A percentile compares a stretch with the other conserved stretches of the same genome.
phyloP scores from a whole-genome alignment of 2,888 invertebrate genomes.

The Tipula helvola region DNA sequence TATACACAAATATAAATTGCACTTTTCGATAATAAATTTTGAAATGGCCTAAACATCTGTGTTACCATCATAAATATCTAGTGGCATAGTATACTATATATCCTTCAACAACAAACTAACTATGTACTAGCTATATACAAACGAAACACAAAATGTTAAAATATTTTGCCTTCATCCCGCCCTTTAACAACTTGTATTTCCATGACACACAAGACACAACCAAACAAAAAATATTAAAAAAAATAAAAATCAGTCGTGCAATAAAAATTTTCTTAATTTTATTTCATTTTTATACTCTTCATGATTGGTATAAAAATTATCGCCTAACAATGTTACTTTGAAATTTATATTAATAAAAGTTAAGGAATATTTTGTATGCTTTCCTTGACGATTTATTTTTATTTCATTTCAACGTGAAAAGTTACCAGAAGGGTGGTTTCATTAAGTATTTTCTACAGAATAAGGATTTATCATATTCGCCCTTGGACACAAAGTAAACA shows the following conservation, averaged over 20 bases:
- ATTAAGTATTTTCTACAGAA: too few relatives aligned
- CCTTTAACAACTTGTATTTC: neutral
- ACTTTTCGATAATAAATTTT: conserved; percentile 4
- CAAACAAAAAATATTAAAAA: neutral
- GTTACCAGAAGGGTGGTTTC: neutral
- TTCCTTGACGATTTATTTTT: neutral
- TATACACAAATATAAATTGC: neutral
- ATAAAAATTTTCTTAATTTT: neutral
- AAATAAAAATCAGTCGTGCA: neutral
- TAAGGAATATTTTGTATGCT: neutral
- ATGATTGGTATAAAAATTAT: neutral
- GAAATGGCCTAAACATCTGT: neutral
- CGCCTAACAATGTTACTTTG: neutral
- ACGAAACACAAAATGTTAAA: neutral
- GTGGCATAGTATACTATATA: neutral
- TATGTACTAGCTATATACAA: too few relatives aligned
- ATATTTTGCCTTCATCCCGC: neutral
- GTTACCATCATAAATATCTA: neutral
- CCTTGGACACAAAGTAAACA: neutral
- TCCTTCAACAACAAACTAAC: neutral
- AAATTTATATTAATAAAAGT: neutral
- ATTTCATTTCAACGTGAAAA: neutral
- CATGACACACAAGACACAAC: neutral
- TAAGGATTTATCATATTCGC: neutral
- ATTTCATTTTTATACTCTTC: neutral